phyloP scores from a whole-genome alignment of 2,888 invertebrate species.

The Ophraella communa region DNA sequence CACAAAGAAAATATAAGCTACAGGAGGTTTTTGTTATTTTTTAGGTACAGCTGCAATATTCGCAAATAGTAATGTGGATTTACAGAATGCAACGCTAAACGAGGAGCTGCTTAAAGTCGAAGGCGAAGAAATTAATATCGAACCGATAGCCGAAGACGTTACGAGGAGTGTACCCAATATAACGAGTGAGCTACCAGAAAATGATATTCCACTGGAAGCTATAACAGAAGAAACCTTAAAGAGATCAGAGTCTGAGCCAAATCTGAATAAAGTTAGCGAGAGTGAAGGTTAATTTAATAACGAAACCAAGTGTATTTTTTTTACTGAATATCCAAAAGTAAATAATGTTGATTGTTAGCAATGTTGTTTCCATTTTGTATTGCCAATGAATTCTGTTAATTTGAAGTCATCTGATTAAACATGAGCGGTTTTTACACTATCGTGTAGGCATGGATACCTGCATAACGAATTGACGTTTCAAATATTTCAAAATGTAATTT shows the following conservation, averaged over 20 bases:
- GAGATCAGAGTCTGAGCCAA: slow-evolving; percentile 70
- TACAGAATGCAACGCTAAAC: slow-evolving; percentile 82
- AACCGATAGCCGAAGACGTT: slow-evolving; percentile 57
- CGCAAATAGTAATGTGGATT: slow-evolving; percentile 85
- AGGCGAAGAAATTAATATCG: slow-evolving; percentile 56
- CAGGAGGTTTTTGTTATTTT: too few species aligned
- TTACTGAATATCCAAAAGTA: neutral
- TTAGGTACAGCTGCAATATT: slow-evolving; percentile 79
- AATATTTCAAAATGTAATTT: too few species aligned
- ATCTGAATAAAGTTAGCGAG: slow-evolving; percentile 40
- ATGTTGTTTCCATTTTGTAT: too few species aligned
- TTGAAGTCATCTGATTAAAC: too few species aligned
- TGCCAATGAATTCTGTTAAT: too few species aligned
- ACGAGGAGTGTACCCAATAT: slow-evolving; percentile 71
- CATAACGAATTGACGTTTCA: too few species aligned
- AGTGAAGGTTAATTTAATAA: slow-evolving; percentile 19
- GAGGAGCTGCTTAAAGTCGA: slow-evolving; percentile 69
- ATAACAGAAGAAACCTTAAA: slow-evolving; percentile 59
- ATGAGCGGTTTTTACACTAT: too few species aligned
- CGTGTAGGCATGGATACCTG: too few species aligned
- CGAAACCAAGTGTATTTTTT: neutral
- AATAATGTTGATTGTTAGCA: neutral
- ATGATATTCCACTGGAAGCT: slow-evolving; percentile 50
- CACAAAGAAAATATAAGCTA: too few species aligned
- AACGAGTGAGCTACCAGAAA: slow-evolving; percentile 58